Evolutionary conservation across 2,888 invertebrate species (phyloP).

Genomic region (Lasius fuliginosus): DNA sequence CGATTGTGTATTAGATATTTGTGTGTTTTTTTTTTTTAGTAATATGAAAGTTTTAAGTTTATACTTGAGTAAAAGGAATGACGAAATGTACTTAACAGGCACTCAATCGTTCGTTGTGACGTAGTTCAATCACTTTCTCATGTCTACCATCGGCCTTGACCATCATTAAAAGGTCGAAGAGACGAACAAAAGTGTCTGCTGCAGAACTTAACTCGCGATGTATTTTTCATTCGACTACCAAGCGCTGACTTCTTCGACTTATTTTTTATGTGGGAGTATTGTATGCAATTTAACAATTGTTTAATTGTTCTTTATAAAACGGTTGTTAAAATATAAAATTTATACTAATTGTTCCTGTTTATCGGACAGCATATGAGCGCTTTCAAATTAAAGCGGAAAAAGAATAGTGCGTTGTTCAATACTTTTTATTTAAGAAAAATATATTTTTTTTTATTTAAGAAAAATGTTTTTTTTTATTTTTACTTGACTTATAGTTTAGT

Average conservation of each 20-base stretch:
- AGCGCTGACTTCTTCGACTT: constrained; percentile 53
- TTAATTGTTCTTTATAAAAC: constrained; percentile 38
- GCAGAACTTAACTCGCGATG: constrained; percentile 52
- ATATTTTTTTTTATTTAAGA: neutral
- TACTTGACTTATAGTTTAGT: neutral
- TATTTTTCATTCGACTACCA: constrained; percentile 67
- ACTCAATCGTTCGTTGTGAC: constrained; percentile 50
- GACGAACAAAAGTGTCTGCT: constrained; percentile 65
- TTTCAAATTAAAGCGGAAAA: constrained; percentile 14
- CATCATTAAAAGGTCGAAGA: constrained; percentile 72
- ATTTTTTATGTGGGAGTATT: constrained; percentile 63
- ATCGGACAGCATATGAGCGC: neutral
- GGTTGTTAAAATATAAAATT: neutral
- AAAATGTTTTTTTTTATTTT: neutral
- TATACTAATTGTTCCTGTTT: neutral
- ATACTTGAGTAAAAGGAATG: constrained; percentile 34
- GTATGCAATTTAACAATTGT: constrained; percentile 37
- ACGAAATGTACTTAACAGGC: constrained; percentile 25
- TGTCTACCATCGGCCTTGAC: constrained; percentile 74
- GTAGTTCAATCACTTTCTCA: constrained; percentile 76
- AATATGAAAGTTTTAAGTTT: constrained; percentile 31
- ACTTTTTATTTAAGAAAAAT: neutral
- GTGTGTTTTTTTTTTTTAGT: neutral
- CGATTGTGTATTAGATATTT: neutral
- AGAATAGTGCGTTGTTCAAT: neutral